phyloP scores from a whole-genome alignment of 2,797 vertebrate species.

The Lateolabrax maculatus region DNA sequence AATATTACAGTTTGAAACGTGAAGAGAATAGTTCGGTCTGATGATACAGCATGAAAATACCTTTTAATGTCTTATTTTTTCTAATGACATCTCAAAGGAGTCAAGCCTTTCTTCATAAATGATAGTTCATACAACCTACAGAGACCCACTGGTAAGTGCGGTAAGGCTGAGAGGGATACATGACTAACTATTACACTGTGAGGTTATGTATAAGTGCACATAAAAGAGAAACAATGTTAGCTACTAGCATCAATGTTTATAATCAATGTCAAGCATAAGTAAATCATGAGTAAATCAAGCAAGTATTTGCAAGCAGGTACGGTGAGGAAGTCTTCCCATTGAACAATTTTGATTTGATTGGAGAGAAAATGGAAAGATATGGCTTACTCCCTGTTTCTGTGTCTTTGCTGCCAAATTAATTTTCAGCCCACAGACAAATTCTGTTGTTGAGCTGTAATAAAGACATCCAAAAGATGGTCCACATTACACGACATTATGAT shows the following conservation, averaged over 20 bases:
- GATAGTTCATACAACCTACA: neutral
- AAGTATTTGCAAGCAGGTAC: neutral
- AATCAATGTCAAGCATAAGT: neutral
- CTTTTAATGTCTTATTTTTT: slow-evolving; percentile 39
- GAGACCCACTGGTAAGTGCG: neutral
- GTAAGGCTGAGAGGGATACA: neutral
- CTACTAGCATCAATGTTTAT: neutral
- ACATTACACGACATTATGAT: neutral
- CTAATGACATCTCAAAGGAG: no score
- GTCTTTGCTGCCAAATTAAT: slow-evolving; percentile 46
- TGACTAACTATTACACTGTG: neutral
- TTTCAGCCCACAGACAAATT: slow-evolving; percentile 29
- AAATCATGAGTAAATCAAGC: no score
- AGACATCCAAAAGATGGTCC: slow-evolving; percentile 17
- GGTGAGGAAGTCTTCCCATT: neutral
- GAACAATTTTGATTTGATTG: slow-evolving; percentile 28
- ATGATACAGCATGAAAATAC: slow-evolving; percentile 29
- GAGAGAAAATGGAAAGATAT: slow-evolving; percentile 23
- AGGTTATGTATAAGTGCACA: neutral
- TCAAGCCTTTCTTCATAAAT: slow-evolving; percentile 21
- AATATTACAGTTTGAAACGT: slow-evolving; percentile 33
- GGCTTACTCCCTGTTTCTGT: slow-evolving; percentile 18
- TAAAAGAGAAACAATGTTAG: neutral
- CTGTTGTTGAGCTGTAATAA: slow-evolving; percentile 17
- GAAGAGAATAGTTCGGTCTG: slow-evolving; percentile 20